Evolutionary conservation across 2,888 invertebrate genomes (phyloP).

Genomic region (Drosophila infuscata): DNA sequence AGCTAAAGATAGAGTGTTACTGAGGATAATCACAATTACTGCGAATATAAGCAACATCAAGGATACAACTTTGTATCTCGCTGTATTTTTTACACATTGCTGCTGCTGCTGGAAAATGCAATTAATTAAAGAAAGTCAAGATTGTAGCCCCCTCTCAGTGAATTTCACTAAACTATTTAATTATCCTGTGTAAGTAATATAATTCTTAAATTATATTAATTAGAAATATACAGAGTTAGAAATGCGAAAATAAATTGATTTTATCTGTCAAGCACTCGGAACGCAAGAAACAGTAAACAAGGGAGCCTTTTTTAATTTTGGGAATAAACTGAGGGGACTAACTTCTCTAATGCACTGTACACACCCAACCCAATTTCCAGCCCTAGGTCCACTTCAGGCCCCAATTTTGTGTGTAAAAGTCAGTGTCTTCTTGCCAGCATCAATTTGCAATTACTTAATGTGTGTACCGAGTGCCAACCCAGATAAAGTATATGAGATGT

Average conservation of each 20-base stretch:
- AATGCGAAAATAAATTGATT: conserved; percentile 13
- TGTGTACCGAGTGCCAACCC: conserved; percentile 47
- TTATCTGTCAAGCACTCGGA: conserved; percentile 35
- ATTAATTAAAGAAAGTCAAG: conserved; percentile 37
- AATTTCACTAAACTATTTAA: neutral
- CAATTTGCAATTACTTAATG: conserved; percentile 66
- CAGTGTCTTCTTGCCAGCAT: conserved; percentile 30
- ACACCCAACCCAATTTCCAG: neutral
- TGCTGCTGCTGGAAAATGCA: conserved; percentile 1
- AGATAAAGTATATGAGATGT: neutral
- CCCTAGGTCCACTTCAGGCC: neutral
- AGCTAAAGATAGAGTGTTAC: neutral
- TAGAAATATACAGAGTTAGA: neutral
- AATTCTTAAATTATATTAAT: neutral
- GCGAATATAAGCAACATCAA: conserved; percentile 16
- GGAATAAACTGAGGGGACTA: conserved; percentile 11
- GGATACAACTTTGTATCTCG: neutral
- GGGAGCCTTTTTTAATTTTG: neutral
- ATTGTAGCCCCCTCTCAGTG: neutral
- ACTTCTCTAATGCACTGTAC: neutral
- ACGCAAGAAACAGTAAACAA: conserved; percentile 23
- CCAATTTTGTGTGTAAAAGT: conserved; percentile 1
- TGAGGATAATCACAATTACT: conserved; percentile 28
- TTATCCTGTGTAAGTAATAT: neutral
- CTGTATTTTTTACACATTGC: neutral